Evolutionary conservation across 2,797 vertebrate genomes (phyloP).

Genomic region (Picus viridis): DNA sequence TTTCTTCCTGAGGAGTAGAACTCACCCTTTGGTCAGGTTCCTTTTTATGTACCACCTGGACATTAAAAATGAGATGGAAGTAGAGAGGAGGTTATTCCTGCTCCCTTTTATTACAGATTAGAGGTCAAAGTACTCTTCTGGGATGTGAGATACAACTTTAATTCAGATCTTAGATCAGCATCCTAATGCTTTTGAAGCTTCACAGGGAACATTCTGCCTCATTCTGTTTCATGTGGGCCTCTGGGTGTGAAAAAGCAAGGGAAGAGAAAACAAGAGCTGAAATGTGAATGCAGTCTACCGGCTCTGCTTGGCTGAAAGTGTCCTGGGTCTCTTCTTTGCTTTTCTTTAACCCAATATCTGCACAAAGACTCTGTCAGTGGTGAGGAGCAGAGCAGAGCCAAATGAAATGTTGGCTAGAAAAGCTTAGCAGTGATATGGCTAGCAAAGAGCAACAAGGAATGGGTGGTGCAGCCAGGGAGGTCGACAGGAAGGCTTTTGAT

Average conservation of each 20-base stretch:
- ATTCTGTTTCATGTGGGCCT: not conserved
- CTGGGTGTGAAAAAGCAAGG: not conserved
- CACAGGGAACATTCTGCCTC: not conserved
- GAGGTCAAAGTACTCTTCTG: not conserved
- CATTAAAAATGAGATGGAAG: not conserved
- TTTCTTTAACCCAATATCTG: not conserved
- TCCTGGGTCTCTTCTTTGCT: not conserved
- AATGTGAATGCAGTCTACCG: not conserved
- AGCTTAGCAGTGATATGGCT: not conserved
- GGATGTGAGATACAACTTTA: not conserved
- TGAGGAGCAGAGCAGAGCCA: not conserved
- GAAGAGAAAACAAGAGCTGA: not conserved
- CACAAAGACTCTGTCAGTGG: not conserved
- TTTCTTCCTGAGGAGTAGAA: not conserved
- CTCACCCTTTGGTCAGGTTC: not conserved
- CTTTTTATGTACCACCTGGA: not conserved
- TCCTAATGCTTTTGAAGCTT: not conserved
- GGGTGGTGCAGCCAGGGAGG: not conserved
- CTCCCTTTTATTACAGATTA: not conserved
- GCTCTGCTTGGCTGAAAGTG: not conserved
- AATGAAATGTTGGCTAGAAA: not conserved
- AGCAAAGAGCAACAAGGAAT: too few species aligned
- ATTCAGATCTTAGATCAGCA: not conserved
- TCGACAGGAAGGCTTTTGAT: not conserved
- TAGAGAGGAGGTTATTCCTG: not conserved